Evolutionary conservation across 2,888 invertebrate species (phyloP).

Genomic region (Sphinx pinastri): DNA sequence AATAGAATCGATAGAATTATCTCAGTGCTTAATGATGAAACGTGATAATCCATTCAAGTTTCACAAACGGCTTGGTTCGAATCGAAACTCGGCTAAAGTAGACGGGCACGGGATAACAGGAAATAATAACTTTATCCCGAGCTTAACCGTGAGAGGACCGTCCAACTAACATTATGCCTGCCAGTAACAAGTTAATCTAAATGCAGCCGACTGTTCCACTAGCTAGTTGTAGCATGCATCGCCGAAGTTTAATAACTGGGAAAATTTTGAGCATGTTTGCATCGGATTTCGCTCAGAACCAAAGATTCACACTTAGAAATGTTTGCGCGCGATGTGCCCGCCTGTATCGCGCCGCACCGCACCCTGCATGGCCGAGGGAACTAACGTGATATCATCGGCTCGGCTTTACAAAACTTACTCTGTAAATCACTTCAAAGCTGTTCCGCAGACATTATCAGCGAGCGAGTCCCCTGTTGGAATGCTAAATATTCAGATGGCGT

Average conservation of each 20-base stretch:
- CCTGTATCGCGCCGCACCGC: not conserved
- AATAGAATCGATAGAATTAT: constrained; percentile 68
- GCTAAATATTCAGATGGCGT: constrained; percentile 77
- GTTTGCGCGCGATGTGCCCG: constrained; percentile 34
- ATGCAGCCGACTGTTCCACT: constrained; percentile 75
- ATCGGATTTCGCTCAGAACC: constrained; percentile 54
- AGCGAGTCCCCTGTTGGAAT: constrained; percentile 67
- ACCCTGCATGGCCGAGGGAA: constrained; percentile 30
- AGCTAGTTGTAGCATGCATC: constrained; percentile 74
- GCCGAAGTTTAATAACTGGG: constrained; percentile 75
- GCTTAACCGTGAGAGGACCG: constrained; percentile 76
- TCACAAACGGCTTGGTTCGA: constrained; percentile 73
- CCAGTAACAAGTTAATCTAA: constrained; percentile 83
- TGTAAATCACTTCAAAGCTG: constrained; percentile 70
- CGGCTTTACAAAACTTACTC: constrained; percentile 62
- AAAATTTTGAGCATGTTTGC: constrained; percentile 70
- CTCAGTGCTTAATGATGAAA: constrained; percentile 67
- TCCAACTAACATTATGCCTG: constrained; percentile 82
- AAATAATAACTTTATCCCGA: constrained; percentile 82
- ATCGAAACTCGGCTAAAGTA: constrained; percentile 79
- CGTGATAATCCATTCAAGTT: constrained; percentile 80
- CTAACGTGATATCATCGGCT: constrained; percentile 53
- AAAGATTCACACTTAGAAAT: constrained; percentile 49
- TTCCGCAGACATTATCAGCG: constrained; percentile 73
- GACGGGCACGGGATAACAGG: constrained; percentile 74